Evolutionary conservation across 2,797 vertebrate species (phyloP), one percentile per base, ranked within the genome.

Genomic region (Gallinago stenura): DNA sequence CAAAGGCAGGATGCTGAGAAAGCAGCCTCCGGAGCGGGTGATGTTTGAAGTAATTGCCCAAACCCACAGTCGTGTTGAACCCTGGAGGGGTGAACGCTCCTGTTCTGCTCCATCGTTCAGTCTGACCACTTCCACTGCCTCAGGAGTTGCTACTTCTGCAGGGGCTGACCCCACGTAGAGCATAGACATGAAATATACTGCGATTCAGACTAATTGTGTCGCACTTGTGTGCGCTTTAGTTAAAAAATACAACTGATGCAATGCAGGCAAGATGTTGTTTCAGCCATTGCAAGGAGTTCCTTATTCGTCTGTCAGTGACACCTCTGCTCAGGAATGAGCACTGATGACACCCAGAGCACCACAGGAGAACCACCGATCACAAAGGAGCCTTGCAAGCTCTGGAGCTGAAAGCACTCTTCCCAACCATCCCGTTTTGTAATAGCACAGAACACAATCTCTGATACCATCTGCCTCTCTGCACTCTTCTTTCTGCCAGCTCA

Each of bases 1-100:
- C 33, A 71, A 62, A 90, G 66, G 22, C 84, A 93, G 37, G 65
- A 65, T 39, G n/a, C 48, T 83, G 31, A 86, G 48, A 90, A 90
- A 84, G 51, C 5, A 76, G 25, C 14, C 21, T 53, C 10, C 1
- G 0, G 19, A 60, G 58, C 22, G 4, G 12, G 9, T 15, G 9
- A 18, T 3, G 17, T 62, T 88, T 87, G 77, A 77, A 84, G 26
- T 5, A 35, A 58, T 53, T 22, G 71, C n/a, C 10, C 71, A 93
- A 94, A 65, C 20, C 21, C 31, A 35, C 0, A 2, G 57, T 1
- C 14, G 2, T 7, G 25, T 25, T 4, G 9, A 57, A 57, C 9
- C 5, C 19, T 43, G 6, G 11, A 31, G 62, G 35, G 53, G 24
- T 48, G 31, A 79, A 35, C 24, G 3, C 10, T 51, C 17, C 4